Evolutionary conservation across 1,140 invertebrate species (phyloP).

Genomic region (Chironomus striatipennis): DNA sequence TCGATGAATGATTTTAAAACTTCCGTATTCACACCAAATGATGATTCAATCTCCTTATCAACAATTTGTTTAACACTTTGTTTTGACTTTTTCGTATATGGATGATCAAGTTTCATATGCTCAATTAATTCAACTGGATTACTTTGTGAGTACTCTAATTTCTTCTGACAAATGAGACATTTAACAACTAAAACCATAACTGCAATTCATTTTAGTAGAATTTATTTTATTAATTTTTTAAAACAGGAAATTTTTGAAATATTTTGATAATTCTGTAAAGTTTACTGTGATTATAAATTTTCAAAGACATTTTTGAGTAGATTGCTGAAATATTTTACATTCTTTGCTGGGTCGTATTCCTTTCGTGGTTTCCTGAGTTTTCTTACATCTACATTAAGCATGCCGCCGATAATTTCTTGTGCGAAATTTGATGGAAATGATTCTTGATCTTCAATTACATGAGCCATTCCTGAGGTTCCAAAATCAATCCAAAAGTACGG

Average conservation of each 20-base stretch:
- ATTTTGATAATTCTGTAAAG: neutral
- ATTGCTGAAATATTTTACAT: neutral
- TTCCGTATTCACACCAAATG: neutral
- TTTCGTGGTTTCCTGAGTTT: constrained; percentile 73
- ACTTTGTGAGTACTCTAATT: neutral
- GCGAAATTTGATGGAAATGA: constrained; percentile 86
- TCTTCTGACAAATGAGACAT: neutral
- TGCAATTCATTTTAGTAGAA: neutral
- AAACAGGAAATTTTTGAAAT: neutral
- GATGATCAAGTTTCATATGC: constrained; percentile 10
- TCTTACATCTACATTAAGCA: constrained; percentile 78
- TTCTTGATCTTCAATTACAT: constrained; percentile 91
- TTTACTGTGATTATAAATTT: neutral
- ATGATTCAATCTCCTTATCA: neutral
- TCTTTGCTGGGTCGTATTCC: constrained; percentile 42
- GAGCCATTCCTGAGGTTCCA: constrained; percentile 85
- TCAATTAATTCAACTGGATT: neutral
- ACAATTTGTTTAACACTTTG: neutral
- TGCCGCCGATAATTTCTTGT: constrained; percentile 91
- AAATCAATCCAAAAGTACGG: constrained; percentile 93
- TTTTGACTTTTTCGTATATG: neutral
- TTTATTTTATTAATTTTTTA: neutral
- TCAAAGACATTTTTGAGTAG: neutral
- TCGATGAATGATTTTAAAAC: neutral
- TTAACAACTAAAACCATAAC: constrained; percentile 18